A percentile compares a stretch with the other conserved stretches of the same genome.
These are phyloP conservation scores for Coelopa frigida DNA, from an alignment of 1,140 invertebrate species.

Conservation along the genomic window DNA sequence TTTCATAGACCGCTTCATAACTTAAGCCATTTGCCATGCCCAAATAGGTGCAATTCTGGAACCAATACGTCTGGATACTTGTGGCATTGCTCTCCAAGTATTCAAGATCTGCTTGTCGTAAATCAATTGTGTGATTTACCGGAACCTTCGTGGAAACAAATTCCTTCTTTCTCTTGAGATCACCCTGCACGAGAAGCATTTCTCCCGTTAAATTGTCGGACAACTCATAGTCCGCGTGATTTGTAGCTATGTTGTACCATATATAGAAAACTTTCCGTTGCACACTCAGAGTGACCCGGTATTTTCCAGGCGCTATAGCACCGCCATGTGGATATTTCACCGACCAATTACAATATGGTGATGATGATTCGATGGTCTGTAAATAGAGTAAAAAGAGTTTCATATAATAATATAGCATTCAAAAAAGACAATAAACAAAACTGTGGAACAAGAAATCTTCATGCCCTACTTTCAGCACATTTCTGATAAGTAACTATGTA, in stretches of 20 bases:
- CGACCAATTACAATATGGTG: conserved; percentile 47
- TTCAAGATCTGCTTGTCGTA: conserved; percentile 53
- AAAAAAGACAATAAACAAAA: neutral
- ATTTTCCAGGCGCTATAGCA: conserved; percentile 48
- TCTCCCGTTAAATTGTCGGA: conserved; percentile 58
- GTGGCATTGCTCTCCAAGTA: conserved; percentile 57
- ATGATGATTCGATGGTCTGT: conserved; percentile 22
- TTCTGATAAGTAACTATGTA: no score
- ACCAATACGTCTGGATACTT: conserved; percentile 63
- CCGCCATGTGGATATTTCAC: conserved; percentile 51
- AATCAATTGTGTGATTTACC: conserved; percentile 52
- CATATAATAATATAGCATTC: neutral
- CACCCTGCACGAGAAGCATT: conserved; percentile 54
- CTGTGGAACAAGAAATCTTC: no score
- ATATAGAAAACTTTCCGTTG: conserved; percentile 30
- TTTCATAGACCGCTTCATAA: conserved; percentile 53
- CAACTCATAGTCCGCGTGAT: conserved; percentile 47
- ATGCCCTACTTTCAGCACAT: no score
- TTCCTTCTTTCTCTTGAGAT: conserved; percentile 47
- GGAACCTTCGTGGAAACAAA: conserved; percentile 56
- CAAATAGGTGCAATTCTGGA: conserved; percentile 65
- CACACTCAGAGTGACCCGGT: conserved; percentile 55
- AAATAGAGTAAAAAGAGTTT: conserved; percentile 5
- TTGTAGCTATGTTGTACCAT: conserved; percentile 30
- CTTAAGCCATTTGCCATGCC: conserved; percentile 55